phyloP scores from a whole-genome alignment of 2,113 vertebrate genomes.

The Corvus hawaiiensis region DNA sequence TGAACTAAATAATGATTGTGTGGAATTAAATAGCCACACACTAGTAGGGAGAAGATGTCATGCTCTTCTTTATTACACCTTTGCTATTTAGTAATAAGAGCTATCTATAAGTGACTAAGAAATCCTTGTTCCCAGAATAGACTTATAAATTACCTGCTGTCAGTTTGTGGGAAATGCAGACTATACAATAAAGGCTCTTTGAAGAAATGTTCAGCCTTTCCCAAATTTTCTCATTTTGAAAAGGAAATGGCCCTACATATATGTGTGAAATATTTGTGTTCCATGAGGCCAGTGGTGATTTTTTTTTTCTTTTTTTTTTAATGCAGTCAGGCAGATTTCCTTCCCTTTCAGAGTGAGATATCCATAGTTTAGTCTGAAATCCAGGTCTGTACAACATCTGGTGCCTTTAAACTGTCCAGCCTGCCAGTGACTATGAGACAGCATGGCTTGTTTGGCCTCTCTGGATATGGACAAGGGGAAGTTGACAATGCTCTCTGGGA shows the following conservation, averaged over 20 bases:
- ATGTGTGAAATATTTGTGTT: conserved; percentile 29
- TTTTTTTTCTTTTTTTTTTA: background rate
- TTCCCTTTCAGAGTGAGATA: background rate
- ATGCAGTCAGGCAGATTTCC: background rate
- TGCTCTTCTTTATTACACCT: background rate
- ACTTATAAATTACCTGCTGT: conserved; percentile 35
- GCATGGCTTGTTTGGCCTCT: background rate
- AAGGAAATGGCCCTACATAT: conserved; percentile 37
- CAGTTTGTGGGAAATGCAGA: conserved; percentile 23
- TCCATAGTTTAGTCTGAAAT: background rate
- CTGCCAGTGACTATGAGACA: background rate
- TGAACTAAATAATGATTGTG: conserved; percentile 3
- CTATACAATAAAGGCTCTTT: conserved; percentile 2
- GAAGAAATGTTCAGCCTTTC: background rate
- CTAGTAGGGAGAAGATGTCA: background rate
- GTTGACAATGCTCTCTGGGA: background rate
- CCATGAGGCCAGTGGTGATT: background rate
- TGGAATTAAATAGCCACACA: conserved; percentile 22
- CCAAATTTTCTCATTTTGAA: conserved; percentile 22
- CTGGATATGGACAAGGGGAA: background rate
- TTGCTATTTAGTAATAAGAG: conserved; percentile 28
- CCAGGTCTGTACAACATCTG: background rate
- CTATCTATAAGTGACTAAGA: background rate
- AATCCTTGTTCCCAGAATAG: conserved; percentile 2
- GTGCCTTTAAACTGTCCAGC: background rate